Evolutionary conservation across 2,888 invertebrate species (phyloP), one percentile per base, ranked within the genome.

Genomic region (Cantharis lateralis): DNA sequence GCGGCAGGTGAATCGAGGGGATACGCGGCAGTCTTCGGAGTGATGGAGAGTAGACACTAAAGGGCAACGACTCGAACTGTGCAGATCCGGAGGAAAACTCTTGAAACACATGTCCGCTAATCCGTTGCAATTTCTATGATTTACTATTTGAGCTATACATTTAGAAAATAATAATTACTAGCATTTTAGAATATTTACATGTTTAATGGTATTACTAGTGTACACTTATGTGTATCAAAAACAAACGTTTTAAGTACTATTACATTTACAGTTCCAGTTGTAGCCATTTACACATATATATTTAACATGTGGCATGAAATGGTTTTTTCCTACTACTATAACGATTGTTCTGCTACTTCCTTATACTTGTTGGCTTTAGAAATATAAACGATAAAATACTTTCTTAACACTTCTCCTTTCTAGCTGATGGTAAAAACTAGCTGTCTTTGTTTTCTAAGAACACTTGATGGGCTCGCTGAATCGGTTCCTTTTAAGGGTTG

Each of bases 61-160:
- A 86, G 87, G 86, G 83, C 87, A 87, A 87, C 86, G 86, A 86
- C 86, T 84, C 82, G 82, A 80, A 69, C 78, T 75, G 77, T 79
- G 81, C 80, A 81, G 83, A 84, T 83, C 83, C 83, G 84, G 81
- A 85, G 83, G 84, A 84, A 84, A 83, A 84, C 82, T 82, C 78
- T 82, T 82, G 82, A 48, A 48, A 48, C 48, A 48, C 48, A 48
- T 48, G 48, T 83, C 81, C 75, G 78, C 81, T 80, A 75, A 74
- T 76, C 68, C 74, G 75, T 76, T 73, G 73, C 68, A 68, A 70
- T 72, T 68, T 66, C 64, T 64, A 15, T 74, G 71, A 48, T n/a
- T 48, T 48, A 48, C 48, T 48, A 48, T 48, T 48, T 48, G n/a
- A 48, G n/a, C n/a, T 48, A n/a, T 48, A 48, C 48, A 48, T 48